Percentiles rank a stretch among this genome's conserved stretches.
These are phyloP conservation scores for Pempheris klunzingeri DNA, from an alignment of 2,797 vertebrate genomes.

Conservation along the genomic window DNA sequence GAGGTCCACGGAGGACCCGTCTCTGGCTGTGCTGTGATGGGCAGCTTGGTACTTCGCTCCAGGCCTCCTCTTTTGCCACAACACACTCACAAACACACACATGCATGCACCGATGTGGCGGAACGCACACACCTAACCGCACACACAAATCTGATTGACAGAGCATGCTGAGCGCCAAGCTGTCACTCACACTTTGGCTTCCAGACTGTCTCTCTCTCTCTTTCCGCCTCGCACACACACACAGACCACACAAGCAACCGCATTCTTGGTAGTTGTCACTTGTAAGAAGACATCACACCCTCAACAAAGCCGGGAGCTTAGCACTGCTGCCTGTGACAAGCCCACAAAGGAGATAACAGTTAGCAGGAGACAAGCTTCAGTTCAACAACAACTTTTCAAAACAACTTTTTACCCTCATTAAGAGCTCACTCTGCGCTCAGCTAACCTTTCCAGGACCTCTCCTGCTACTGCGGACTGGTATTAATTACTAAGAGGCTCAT, in stretches of 20 bases:
- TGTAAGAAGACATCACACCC: conserved; percentile 49
- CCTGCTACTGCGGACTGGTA: conserved; percentile 42
- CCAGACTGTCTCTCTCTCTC: conserved; percentile 17
- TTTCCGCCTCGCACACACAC: conserved; percentile 18
- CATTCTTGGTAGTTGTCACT: conserved; percentile 49
- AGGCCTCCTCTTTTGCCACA: conserved; percentile 48
- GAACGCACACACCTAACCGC: conserved; percentile 20
- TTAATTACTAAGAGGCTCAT: conserved; percentile 63
- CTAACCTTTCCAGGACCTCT: conserved; percentile 58
- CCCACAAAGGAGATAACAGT: conserved; percentile 29
- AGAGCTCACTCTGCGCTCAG: conserved; percentile 30
- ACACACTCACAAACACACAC: conserved; percentile 1
- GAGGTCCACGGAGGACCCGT: conserved; percentile 53
- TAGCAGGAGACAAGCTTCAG: conserved; percentile 25
- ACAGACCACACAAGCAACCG: conserved; percentile 21
- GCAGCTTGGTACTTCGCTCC: conserved; percentile 56
- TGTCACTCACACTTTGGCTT: conserved; percentile 73
- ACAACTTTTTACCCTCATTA: conserved; percentile 67
- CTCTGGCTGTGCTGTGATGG: conserved; percentile 71
- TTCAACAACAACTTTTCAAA: conserved; percentile 25
- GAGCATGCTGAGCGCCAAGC: conserved; percentile 66
- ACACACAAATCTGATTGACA: conserved; percentile 66
- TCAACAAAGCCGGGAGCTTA: conserved; percentile 45
- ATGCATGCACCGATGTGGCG: conserved; percentile 10
- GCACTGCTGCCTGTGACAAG: conserved; percentile 42